Evolutionary conservation across 2,113 vertebrate genomes (phyloP), one percentile per base, ranked within the genome.

Genomic region (Solea solea): DNA sequence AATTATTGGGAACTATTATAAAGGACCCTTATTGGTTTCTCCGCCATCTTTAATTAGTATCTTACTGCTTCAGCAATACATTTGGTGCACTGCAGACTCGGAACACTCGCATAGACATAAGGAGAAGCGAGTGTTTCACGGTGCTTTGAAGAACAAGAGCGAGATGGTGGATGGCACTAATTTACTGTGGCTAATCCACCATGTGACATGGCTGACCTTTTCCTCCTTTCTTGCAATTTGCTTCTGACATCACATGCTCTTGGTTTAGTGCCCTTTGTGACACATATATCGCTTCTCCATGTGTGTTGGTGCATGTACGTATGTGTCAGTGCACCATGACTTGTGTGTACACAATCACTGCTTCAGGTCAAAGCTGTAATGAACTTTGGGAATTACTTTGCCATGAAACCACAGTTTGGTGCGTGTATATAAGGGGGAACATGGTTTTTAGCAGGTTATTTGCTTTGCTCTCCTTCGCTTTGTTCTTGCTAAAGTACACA

Each of bases 181-280:
- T 74, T 53, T 58, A 44, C 49, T 42, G 41, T 7, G 16, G 15
- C 13, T 39, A 34, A 34, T 34, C 5, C 5, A 34, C 34, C 61
- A 66, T 72, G 39, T 75, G 76, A 79, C 76, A 70, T 62, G 28
- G 15, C 13, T 67, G 71, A 76, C 62, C 71, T 81, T 78, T 76
- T 69, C n/a, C 34, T 8, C 41, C 40, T 49, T 52, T 76, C 64
- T 56, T 8, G 46, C 49, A 64, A 72, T 79, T 69, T 68, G 21
- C 40, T 51, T 53, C 40, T 56, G 51, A 74, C 39, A 55, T 15
- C 46, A 69, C 41, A 53, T 0, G 0, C 53, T 40, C 27, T 44
- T 9, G 13, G 15, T 53, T 52, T 8, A 25, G 7, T 28, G 21
- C 34, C 8, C 16, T 41, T 4, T 52, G 62, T 39, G 50, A n/a